Evolutionary conservation across 2,888 invertebrate species (phyloP).

Genomic region (Campopleginae sp.): DNA sequence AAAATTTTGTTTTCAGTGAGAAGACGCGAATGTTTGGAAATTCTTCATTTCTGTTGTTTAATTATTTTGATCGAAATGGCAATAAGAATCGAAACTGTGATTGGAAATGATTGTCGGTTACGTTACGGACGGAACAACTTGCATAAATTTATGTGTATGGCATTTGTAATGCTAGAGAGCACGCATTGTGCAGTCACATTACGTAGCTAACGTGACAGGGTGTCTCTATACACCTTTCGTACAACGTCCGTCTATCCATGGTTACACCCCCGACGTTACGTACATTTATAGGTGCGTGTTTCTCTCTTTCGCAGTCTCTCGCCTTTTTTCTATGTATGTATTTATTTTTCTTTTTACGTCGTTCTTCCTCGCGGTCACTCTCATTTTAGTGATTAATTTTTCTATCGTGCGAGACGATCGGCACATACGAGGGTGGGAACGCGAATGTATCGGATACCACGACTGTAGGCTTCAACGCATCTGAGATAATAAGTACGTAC

Average conservation of each 20-base stretch:
- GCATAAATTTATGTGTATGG: not conserved
- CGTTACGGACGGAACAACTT: not conserved
- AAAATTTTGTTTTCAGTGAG: no score
- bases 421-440: slow-evolving; percentile 31
- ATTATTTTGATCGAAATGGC: not conserved
- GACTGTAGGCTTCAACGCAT: slow-evolving; percentile 38
- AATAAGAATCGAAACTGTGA: not conserved
- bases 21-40: not conserved
- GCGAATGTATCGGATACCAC: slow-evolving; percentile 49
- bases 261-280: slow-evolving; percentile 64
- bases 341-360: not conserved
- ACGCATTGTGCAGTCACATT: slow-evolving; percentile 62
- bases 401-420: slow-evolving; percentile 75
- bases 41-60: not conserved
- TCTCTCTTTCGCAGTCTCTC: slow-evolving; percentile 6
- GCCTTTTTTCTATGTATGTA: slow-evolving; percentile 9
- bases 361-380: slow-evolving; percentile 54
- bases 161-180: slow-evolving; percentile 33
- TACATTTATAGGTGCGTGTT: slow-evolving; percentile 65
- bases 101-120: not conserved
- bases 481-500: slow-evolving; percentile 46
- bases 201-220: slow-evolving; percentile 40
- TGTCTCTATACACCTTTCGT: slow-evolving; percentile 45
- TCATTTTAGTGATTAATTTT: slow-evolving; percentile 83
- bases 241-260: slow-evolving; percentile 72